Conservation (phyloP, 2,113 vertebrate genomes). For the Lanius collurio region DNA sequence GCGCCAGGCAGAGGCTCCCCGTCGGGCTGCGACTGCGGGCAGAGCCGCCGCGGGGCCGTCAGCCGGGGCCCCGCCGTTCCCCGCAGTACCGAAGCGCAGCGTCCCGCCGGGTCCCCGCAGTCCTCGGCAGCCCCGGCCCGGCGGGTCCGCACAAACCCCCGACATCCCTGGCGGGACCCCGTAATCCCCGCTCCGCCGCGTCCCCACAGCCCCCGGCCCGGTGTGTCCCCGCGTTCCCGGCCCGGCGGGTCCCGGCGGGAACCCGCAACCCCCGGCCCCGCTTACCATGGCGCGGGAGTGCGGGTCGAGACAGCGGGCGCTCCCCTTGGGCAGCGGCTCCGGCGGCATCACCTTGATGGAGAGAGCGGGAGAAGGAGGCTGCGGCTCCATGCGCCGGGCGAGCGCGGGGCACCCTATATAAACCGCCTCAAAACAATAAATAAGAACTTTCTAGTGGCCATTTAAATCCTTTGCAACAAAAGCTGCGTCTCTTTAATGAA, state of each 20-base stretch:
- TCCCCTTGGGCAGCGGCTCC: conserved; percentile 83
- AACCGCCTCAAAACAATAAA: conserved; percentile 87
- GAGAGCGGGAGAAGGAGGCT: conserved; percentile 64
- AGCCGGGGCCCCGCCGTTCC: background rate
- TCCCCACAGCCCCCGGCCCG: background rate
- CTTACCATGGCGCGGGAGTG: conserved; percentile 88
- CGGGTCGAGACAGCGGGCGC: conserved; percentile 82
- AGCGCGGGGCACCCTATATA: conserved; percentile 82
- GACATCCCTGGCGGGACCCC: background rate
- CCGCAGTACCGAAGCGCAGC: background rate
- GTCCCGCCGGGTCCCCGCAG: background rate
- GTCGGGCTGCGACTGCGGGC: conserved; percentile 89
- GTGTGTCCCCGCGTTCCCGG: background rate
- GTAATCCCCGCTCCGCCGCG: background rate
- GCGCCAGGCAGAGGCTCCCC: conserved; percentile 83
- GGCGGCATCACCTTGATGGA: conserved; percentile 88
- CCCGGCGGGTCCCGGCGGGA: background rate
- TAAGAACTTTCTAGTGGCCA: conserved; percentile 86
- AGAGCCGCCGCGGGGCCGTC: background rate
- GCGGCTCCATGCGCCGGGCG: conserved; percentile 61
- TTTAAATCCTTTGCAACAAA: conserved; percentile 89
- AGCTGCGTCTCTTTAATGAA: conserved; percentile 90
- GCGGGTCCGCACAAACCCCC: background rate
- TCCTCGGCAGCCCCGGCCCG: background rate
- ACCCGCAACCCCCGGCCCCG: background rate